Evolutionary conservation across 64 coral and sea anemone genomes (phyloP), one percentile per base, ranked within the genome.

Genomic region (Cladopsammia gracilis): DNA sequence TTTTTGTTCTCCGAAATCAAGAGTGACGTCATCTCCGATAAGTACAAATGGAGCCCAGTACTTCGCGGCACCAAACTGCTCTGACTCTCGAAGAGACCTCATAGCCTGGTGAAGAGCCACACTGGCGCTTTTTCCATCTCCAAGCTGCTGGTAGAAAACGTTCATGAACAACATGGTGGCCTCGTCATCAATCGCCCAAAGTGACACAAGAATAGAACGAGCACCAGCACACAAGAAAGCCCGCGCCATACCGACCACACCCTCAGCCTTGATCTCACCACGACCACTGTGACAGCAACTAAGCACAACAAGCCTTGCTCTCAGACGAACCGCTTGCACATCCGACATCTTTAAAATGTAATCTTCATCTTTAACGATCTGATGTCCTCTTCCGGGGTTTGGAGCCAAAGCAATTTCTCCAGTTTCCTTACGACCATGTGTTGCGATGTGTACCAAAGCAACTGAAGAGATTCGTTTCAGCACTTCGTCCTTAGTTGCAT

Each of bases 231-330:
- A 47, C 49, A 79, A 48, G 48, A 79, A 79, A 50, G 76, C 76
- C 56, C 76, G 46, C 3, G 14, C 25, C 76, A 79, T 79, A 52
- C 76, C 48, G 24, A 79, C 16, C 19, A 79, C 76, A 18, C 16
- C 50, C 16, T 48, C 76, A 20, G 47, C 4, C 60, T n/a, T 59
- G 45, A 77, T 78, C 19, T 79, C 53, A 51, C 88, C 88, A 62
- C 74, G 74, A 48, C 88, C 88, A 62, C 73, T 90, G 10, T 90
- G 44, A 67, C 88, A 77, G 25, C 71, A 76, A 23, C 72, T 90
- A 26, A 90, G 45, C 12, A 90, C 88, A 67, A 90, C 88, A 10
- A 90, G 59, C 61, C 62, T 26, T 2, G 88, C 88, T 22, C 46
- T 73, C 13, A 76, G 20, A 24, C 56, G 25, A 34, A 19, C 48